phyloP scores from a whole-genome alignment of 2,797 vertebrate genomes.

The Sebastes diaconus region DNA sequence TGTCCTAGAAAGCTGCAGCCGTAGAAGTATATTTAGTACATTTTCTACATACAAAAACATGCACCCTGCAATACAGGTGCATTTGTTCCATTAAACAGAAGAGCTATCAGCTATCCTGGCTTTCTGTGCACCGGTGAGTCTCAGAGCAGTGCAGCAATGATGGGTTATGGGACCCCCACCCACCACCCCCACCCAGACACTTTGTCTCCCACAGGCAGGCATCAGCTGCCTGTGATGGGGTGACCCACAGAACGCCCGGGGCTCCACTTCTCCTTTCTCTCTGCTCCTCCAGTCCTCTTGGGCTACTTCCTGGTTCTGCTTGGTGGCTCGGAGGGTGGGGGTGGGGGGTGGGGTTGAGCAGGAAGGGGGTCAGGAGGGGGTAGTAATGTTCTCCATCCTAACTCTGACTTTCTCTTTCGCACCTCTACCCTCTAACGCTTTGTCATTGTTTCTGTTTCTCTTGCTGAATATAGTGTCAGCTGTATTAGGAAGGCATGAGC shows the following conservation, averaged over 20 bases:
- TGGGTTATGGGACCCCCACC: conserved; percentile 32
- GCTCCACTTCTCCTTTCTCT: conserved; percentile 58
- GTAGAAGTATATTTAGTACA: neutral
- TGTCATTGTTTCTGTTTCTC: neutral
- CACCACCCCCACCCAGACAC: conserved; percentile 31
- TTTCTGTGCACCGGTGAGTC: conserved; percentile 44
- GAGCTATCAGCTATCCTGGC: conserved; percentile 22
- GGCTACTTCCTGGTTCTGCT: conserved; percentile 31
- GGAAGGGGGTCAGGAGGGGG: neutral
- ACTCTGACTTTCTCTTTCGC: conserved; percentile 6
- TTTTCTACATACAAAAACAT: neutral
- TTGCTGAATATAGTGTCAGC: neutral
- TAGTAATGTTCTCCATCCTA: neutral
- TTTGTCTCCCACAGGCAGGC: conserved; percentile 52
- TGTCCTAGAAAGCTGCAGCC: conserved; percentile 30
- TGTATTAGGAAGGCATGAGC: neutral
- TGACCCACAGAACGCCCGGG: conserved; percentile 59
- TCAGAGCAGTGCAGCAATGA: conserved; percentile 52
- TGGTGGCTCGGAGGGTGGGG: neutral
- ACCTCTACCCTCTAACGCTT: neutral
- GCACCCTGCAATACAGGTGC: conserved; percentile 14
- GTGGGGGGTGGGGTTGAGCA: neutral
- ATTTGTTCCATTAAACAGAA: conserved; percentile 28
- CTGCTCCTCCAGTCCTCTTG: conserved; percentile 33
- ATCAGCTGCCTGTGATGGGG: conserved; percentile 62